These are phyloP conservation scores for Noturus placidus DNA, from an alignment of 2,113 vertebrate genomes.

Conservation along the genomic window DNA sequence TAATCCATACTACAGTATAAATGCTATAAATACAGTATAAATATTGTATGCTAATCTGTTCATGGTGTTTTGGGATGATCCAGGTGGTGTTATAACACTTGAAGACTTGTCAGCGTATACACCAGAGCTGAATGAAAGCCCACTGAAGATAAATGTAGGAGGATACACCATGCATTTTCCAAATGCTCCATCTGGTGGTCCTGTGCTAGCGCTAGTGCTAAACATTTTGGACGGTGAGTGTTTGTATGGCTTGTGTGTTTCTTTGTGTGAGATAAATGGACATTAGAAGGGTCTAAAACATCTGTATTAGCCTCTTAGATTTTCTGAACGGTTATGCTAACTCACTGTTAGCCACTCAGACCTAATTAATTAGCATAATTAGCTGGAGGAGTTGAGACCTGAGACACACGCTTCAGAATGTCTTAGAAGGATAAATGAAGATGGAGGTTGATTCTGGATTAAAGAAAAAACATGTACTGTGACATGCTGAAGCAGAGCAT, in stretches of 20 bases:
- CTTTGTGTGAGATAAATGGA: neutral
- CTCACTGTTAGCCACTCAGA: neutral
- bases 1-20: neutral
- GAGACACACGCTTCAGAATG: neutral
- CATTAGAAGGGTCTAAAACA: neutral
- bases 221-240: conserved; percentile 89
- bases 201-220: conserved; percentile 88
- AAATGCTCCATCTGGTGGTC: conserved; percentile 86
- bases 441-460: neutral
- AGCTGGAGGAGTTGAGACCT: conserved; percentile 6
- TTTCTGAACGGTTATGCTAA: neutral
- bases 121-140: conserved; percentile 77
- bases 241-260: conserved; percentile 51
- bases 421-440: neutral
- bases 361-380: neutral
- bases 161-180: conserved; percentile 82
- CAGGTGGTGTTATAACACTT: conserved; percentile 86
- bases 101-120: conserved; percentile 82
- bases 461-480: too few relatives aligned
- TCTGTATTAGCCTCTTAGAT: neutral
- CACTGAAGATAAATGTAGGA: conserved; percentile 75
- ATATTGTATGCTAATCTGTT: conserved; percentile 2
- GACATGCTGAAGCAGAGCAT: too few relatives aligned
- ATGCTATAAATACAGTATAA: too few relatives aligned
- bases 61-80: neutral